A percentile compares a stretch with the other conserved stretches of the same genome.
phyloP scores from a whole-genome alignment of 2,113 vertebrate species.

The Peromyscus maniculatus region DNA sequence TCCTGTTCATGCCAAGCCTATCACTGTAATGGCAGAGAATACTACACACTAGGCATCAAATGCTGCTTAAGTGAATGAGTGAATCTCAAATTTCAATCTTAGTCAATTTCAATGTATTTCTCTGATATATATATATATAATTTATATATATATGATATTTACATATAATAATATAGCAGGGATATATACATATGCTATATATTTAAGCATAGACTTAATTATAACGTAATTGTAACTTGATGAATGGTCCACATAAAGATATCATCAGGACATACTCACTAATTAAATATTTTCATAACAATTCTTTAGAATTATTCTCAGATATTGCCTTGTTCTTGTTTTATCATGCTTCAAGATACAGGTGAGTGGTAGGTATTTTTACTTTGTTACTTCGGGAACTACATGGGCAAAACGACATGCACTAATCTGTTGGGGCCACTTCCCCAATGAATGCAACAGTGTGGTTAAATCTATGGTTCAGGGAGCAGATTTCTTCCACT shows the following conservation, averaged over 20 bases:
- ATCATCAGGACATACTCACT: background rate
- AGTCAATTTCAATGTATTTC: background rate
- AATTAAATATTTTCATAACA: background rate
- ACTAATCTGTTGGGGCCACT: background rate
- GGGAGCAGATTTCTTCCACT: background rate
- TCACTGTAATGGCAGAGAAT: background rate
- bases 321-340: background rate
- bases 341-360: background rate
- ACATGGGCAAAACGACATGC: background rate
- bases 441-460: background rate
- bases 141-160: background rate
- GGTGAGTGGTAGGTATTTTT: background rate
- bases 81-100: background rate
- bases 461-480: background rate
- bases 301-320: background rate
- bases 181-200: background rate
- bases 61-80: background rate
- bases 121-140: background rate
- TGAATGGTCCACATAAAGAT: background rate
- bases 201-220: background rate
- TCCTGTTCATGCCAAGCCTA: too few species aligned
- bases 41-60: background rate
- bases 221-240: background rate
- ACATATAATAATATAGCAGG: background rate
- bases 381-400: background rate